A percentile compares a stretch with the other conserved stretches of the same genome.
Conservation (phyloP, 2,113 vertebrate species). For the Apodemus speciosus region DNA sequence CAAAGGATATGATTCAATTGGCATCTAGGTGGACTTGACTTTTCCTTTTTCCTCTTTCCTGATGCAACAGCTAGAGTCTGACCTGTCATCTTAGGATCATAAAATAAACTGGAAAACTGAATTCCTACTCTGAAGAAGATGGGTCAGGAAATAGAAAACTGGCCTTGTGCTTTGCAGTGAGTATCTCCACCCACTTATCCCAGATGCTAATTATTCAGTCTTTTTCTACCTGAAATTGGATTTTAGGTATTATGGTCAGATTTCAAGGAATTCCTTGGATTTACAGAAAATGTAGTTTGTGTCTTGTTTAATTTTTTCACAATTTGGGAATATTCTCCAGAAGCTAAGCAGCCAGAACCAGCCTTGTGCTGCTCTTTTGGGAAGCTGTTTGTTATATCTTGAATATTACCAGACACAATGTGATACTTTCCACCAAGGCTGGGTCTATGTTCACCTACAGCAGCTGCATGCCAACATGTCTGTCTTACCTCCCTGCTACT, state of each 20-base stretch:
- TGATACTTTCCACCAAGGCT: background rate
- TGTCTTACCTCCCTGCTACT: background rate
- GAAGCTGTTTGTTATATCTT: background rate
- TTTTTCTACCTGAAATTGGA: background rate
- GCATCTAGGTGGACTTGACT: background rate
- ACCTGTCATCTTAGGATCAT: background rate
- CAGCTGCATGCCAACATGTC: background rate
- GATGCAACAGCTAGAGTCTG: background rate
- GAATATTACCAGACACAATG: background rate
- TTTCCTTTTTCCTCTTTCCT: background rate
- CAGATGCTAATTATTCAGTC: background rate
- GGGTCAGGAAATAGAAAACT: background rate
- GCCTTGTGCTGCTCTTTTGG: background rate
- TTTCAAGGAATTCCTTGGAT: background rate
- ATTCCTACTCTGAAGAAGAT: background rate
- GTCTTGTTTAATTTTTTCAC: background rate
- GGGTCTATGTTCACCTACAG: too few relatives aligned
- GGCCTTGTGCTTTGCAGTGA: background rate
- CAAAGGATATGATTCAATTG: background rate
- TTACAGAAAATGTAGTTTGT: background rate
- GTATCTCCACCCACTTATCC: background rate
- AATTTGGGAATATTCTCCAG: conserved; percentile 1
- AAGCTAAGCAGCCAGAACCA: background rate
- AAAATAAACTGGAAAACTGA: background rate
- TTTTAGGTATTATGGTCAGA: background rate